Conservation (phyloP, 2,113 vertebrate species). For the Mionectes macconnelli region DNA sequence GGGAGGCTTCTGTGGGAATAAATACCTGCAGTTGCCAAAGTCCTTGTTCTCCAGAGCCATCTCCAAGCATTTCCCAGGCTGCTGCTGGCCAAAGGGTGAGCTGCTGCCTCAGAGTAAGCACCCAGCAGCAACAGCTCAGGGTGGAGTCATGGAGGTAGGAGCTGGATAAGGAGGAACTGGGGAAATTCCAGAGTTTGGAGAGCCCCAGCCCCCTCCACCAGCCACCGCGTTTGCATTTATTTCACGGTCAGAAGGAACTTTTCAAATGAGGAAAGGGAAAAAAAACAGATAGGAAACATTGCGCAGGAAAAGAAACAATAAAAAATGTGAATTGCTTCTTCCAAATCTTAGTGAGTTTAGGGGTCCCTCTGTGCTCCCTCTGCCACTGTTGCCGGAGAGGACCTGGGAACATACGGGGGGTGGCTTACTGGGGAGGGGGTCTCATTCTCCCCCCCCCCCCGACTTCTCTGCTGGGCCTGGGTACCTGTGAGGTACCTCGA, state of each 20-base stretch:
- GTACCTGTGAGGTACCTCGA: neutral
- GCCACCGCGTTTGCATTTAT: neutral
- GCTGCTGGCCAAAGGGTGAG: neutral
- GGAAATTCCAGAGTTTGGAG: neutral
- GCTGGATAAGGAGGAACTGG: neutral
- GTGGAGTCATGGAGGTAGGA: neutral
- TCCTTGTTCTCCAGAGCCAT: neutral
- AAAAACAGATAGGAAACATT: neutral
- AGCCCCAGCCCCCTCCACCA: fast-evolving
- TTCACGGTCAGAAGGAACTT: neutral
- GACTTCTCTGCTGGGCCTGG: neutral
- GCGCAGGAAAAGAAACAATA: neutral
- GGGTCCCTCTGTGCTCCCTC: neutral
- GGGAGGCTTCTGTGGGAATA: neutral
- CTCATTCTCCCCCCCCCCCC: neutral
- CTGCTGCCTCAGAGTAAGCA: neutral
- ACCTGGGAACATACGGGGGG: neutral
- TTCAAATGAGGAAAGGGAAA: neutral
- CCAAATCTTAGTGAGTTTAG: neutral
- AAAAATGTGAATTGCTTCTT: neutral
- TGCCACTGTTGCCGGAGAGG: neutral
- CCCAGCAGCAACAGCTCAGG: neutral
- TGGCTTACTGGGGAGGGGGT: neutral
- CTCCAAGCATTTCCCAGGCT: neutral
- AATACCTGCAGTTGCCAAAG: fast-evolving